These are phyloP conservation scores for Gobius niger DNA, from an alignment of 2,113 vertebrate genomes.

Conservation along the genomic window DNA sequence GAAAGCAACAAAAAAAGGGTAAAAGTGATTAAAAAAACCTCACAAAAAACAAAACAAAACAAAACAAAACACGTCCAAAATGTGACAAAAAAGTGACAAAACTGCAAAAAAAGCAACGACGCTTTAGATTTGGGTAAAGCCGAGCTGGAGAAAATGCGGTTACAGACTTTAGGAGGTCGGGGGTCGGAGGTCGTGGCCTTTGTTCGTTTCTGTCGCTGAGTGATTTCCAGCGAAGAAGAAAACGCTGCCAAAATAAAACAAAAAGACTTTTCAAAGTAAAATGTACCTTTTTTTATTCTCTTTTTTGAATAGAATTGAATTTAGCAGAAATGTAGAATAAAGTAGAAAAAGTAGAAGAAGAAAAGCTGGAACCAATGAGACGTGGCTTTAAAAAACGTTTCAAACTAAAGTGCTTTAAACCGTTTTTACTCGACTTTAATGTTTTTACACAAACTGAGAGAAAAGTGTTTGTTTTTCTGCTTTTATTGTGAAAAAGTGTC, in stretches of 20 bases:
- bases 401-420: background rate
- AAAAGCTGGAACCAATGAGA: conserved; percentile 1
- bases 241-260: conserved; percentile 2
- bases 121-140: no score
- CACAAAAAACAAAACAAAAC: no score
- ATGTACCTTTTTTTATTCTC: background rate
- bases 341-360: background rate
- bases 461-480: no score
- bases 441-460: no score
- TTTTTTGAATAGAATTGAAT: background rate
- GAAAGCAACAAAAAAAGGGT: no score
- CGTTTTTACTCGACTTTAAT: background rate
- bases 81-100: no score
- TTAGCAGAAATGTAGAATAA: background rate
- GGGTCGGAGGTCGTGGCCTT: background rate
- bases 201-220: background rate
- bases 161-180: background rate
- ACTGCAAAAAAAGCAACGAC: no score
- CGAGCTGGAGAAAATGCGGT: background rate
- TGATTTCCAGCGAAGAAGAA: background rate
- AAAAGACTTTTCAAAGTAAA: background rate
- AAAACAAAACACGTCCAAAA: no score
- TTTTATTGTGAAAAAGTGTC: no score
- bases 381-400: background rate
- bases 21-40: no score